phyloP scores from a whole-genome alignment of 2,888 invertebrate species.

The Margaritifera margaritifera region DNA sequence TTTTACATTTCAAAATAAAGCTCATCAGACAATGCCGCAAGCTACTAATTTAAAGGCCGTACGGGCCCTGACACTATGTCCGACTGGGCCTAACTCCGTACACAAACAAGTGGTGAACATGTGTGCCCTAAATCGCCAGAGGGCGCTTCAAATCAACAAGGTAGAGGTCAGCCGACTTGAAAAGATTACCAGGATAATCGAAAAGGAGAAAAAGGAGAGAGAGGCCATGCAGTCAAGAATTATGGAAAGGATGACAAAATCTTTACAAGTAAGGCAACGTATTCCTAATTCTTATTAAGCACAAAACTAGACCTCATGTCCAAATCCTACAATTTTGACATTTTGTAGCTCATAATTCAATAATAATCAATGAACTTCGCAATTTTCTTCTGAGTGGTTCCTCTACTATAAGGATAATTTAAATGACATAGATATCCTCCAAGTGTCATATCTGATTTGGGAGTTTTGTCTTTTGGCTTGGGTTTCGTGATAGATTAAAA shows the following conservation, averaged over 20 bases:
- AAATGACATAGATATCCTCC: no score
- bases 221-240: slow-evolving; percentile 30
- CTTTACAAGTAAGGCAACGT: neutral
- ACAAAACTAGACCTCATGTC: no score
- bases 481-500: no score
- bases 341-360: no score
- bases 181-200: slow-evolving; percentile 34
- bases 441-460: no score
- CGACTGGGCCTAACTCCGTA: slow-evolving; percentile 43
- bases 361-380: no score
- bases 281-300: no score
- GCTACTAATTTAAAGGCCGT: slow-evolving; percentile 36
- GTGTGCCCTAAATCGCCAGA: slow-evolving; percentile 32
- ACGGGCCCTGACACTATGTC: slow-evolving; percentile 36
- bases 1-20: no score
- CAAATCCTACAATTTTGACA: no score
- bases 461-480: no score
- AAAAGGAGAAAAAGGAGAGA: slow-evolving; percentile 33
- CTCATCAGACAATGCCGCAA: slow-evolving; percentile 33
- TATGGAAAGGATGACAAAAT: slow-evolving; percentile 36
- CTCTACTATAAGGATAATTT: no score
- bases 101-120: slow-evolving; percentile 36
- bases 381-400: no score
- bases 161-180: slow-evolving; percentile 31
- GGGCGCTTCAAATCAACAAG: slow-evolving; percentile 39